Percentiles rank a stretch among this genome's conserved stretches.
Conservation (phyloP, 2,797 vertebrate species). For the Enteromius unitaeniatus region DNA sequence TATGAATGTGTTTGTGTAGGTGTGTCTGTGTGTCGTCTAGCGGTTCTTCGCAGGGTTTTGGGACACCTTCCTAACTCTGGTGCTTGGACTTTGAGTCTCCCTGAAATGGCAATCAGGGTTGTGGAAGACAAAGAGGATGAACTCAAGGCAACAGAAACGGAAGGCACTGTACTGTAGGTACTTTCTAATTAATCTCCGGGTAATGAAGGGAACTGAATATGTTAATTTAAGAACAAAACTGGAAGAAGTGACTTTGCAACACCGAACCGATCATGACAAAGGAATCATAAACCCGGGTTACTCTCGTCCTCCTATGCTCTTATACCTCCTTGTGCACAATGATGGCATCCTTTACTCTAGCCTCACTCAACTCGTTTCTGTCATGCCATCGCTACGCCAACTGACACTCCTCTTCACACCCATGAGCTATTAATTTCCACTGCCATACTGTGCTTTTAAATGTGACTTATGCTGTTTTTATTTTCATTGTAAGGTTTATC, state of each 20-base stretch:
- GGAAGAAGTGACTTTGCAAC: constrained; percentile 38
- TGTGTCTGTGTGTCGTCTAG: constrained; percentile 39
- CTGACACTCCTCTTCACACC: constrained; percentile 53
- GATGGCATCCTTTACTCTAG: constrained; percentile 52
- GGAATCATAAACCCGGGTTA: constrained; percentile 37
- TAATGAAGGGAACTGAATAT: constrained; percentile 60
- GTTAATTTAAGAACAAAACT: constrained; percentile 55
- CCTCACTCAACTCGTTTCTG: constrained; percentile 38
- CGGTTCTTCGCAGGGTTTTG: constrained; percentile 38
- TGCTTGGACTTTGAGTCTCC: constrained; percentile 44
- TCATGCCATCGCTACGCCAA: constrained; percentile 37
- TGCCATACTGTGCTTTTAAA: constrained; percentile 87
- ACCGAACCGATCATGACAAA: constrained; percentile 62
- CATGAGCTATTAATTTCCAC: constrained; percentile 79
- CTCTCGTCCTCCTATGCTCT: constrained; percentile 48
- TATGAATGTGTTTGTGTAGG: constrained; percentile 27
- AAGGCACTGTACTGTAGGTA: constrained; percentile 52
- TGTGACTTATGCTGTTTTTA: constrained; percentile 48
- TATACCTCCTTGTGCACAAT: constrained; percentile 51
- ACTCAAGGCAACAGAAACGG: constrained; percentile 29
- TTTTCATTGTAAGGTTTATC: constrained; percentile 35
- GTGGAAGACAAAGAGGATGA: constrained; percentile 38
- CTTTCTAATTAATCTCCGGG: constrained; percentile 63
- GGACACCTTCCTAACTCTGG: constrained; percentile 31
- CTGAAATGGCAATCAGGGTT: constrained; percentile 47